Percentiles rank a stretch among this genome's conserved stretches.
Evolutionary conservation across 2,888 invertebrate genomes (phyloP).

Genomic region (Aphrophora alni): DNA sequence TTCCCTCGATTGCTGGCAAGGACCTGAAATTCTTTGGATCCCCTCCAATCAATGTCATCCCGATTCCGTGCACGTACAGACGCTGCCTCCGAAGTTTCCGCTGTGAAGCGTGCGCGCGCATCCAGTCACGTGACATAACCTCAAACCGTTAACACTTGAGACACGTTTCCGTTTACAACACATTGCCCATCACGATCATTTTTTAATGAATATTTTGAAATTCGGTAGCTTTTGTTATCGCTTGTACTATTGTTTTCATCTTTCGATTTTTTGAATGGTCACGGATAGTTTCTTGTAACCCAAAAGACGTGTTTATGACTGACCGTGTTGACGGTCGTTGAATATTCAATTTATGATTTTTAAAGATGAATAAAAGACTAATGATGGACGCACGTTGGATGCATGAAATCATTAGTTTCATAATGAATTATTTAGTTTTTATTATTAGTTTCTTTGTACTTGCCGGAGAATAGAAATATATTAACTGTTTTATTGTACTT

Average conservation of each 20-base stretch:
- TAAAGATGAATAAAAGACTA: not conserved
- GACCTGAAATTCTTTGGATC: not conserved
- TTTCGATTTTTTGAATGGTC: not conserved
- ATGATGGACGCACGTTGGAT: not conserved
- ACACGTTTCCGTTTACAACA: not conserved
- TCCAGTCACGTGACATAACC: not conserved
- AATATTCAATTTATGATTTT: not conserved
- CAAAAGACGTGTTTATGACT: not conserved
- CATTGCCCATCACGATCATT: not conserved
- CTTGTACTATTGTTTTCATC: not conserved
- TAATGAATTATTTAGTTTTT: not conserved
- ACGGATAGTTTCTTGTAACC: not conserved
- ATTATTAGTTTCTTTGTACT: not conserved
- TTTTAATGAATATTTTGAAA: conserved; percentile 4
- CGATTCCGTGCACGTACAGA: not conserved
- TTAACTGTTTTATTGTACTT: no score
- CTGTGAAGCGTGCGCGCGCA: conserved; percentile 2
- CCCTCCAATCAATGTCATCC: not conserved
- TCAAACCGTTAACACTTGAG: not conserved
- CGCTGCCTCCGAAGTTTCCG: conserved; percentile 9
- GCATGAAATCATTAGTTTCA: not conserved
- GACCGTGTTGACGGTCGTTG: not conserved
- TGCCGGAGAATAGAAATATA: no score
- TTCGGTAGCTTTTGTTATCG: not conserved
- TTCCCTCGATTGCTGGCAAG: not conserved